phyloP scores from a whole-genome alignment of 2,888 invertebrate species.

The Andrena minutula region DNA sequence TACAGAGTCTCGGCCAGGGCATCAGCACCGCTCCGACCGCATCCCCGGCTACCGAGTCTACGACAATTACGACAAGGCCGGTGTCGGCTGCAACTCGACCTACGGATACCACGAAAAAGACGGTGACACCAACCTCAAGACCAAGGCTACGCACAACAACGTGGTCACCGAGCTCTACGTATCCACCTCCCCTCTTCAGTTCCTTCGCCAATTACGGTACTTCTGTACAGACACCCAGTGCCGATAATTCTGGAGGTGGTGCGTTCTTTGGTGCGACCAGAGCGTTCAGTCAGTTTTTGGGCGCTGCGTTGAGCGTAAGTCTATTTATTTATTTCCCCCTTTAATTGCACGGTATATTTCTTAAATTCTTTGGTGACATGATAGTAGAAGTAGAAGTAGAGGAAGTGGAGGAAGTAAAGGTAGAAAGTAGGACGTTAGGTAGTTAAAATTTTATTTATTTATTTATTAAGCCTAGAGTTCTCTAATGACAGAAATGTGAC shows the following conservation, averaged over 20 bases:
- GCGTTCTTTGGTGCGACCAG: conserved; percentile 89
- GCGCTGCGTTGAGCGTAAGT: conserved; percentile 91
- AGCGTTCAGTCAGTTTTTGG: conserved; percentile 92
- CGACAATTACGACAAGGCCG: conserved; percentile 57
- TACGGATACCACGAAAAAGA: conserved; percentile 48
- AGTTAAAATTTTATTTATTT: too few relatives aligned
- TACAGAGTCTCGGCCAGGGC: conserved; percentile 81
- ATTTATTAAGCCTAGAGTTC: too few relatives aligned
- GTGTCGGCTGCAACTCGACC: conserved; percentile 36
- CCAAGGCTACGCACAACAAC: conserved; percentile 82
- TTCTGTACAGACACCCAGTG: conserved; percentile 26
- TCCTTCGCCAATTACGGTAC: conserved; percentile 77
- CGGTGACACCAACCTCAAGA: conserved; percentile 74
- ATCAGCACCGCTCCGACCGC: conserved; percentile 45
- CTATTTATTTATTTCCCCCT: neutral
- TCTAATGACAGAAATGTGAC: too few relatives aligned
- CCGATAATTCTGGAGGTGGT: conserved; percentile 46
- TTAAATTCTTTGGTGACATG: neutral
- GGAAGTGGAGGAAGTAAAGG: neutral
- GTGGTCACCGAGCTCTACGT: conserved; percentile 82
- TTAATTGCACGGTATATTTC: neutral
- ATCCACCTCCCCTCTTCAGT: conserved; percentile 82
- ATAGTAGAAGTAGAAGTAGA: neutral
- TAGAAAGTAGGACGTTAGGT: too few relatives aligned
- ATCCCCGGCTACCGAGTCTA: conserved; percentile 47